Evolutionary conservation across 2,113 vertebrate species (phyloP).

Genomic region (Lepus europaeus): DNA sequence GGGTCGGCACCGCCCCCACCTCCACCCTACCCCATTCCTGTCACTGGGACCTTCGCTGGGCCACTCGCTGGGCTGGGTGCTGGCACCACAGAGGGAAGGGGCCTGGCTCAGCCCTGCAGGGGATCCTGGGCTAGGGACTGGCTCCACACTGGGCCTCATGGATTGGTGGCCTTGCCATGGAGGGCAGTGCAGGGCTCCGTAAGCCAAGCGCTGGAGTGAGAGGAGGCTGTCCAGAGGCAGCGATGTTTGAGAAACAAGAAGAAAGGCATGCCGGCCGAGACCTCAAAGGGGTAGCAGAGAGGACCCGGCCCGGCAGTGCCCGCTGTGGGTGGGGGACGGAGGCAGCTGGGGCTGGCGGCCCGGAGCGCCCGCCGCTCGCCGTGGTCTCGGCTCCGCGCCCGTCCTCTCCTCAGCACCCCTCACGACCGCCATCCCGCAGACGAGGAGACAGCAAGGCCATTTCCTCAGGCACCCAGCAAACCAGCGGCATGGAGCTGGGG

Average conservation of each 20-base stretch:
- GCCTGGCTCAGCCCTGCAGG: background rate
- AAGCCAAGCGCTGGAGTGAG: background rate
- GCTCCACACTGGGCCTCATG: accelerated
- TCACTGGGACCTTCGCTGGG: background rate
- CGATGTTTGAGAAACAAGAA: background rate
- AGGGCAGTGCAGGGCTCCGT: background rate
- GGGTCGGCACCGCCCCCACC: background rate
- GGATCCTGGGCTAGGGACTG: background rate
- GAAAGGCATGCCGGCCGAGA: background rate
- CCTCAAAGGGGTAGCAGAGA: background rate
- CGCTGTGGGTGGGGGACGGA: background rate
- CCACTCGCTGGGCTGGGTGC: background rate
- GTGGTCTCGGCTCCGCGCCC: background rate
- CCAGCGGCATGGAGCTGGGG: background rate
- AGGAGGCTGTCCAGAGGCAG: background rate
- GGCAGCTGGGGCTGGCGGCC: background rate
- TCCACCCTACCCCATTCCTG: too few relatives aligned
- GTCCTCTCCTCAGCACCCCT: background rate
- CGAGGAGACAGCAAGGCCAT: background rate
- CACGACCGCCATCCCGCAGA: background rate
- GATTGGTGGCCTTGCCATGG: too few relatives aligned
- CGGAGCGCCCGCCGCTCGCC: background rate
- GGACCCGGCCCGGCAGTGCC: background rate
- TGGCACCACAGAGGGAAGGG: background rate
- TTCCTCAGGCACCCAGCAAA: background rate